Conservation (phyloP, 2,797 vertebrate genomes). For the Babyrousa celebensis region DNA sequence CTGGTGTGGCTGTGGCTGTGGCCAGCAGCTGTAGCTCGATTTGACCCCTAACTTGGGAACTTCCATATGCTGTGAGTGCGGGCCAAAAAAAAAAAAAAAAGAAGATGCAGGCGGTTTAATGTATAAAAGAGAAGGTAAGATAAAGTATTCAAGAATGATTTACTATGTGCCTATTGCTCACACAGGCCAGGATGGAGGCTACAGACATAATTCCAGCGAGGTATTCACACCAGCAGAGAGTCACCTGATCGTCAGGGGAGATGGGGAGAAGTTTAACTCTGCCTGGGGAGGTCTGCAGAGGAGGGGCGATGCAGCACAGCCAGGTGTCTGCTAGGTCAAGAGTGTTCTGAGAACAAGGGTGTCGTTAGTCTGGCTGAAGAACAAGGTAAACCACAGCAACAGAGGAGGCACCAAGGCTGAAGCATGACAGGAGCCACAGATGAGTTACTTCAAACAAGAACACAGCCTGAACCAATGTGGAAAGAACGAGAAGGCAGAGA, state of each 20-base stretch:
- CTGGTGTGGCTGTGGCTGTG: too few species aligned
- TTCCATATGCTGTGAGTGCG: too few species aligned
- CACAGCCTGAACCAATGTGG: not conserved
- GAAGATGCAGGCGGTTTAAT: constrained; percentile 22
- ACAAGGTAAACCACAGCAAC: not conserved
- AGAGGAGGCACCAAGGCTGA: not conserved
- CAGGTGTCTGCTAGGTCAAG: not conserved
- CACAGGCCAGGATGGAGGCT: not conserved
- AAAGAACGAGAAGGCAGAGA: not conserved
- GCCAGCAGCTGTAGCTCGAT: too few species aligned
- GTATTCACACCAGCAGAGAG: not conserved
- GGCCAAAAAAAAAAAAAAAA: not conserved
- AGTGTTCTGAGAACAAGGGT: not conserved
- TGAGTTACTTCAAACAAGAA: not conserved
- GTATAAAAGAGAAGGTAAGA: not conserved
- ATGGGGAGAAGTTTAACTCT: not conserved
- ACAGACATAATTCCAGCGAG: too few species aligned
- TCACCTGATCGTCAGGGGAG: not conserved
- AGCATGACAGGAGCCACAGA: not conserved
- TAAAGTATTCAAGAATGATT: not conserved
- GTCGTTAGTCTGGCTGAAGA: not conserved
- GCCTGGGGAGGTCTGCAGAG: not conserved
- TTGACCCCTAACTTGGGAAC: too few species aligned
- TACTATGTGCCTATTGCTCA: not conserved
- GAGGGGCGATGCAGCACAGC: not conserved